Evolutionary conservation across 2,888 invertebrate species (phyloP).

Genomic region (Panorpa germanica): DNA sequence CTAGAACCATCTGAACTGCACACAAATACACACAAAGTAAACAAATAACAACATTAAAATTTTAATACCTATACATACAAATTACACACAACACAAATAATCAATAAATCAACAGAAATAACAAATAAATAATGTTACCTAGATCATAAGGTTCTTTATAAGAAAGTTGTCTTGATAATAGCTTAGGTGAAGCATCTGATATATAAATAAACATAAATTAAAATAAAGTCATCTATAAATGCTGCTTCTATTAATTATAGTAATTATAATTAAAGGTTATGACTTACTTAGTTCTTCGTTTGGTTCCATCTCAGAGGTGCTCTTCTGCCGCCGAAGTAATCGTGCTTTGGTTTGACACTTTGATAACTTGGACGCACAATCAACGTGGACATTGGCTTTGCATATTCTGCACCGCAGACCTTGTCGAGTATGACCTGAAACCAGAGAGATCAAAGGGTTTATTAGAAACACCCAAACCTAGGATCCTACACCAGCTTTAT

Average conservation of each 20-base stretch:
- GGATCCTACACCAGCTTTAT: too few relatives aligned
- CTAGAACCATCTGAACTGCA: not conserved
- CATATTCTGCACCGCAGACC: constrained; percentile 79
- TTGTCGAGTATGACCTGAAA: constrained; percentile 72
- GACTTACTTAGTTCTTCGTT: constrained; percentile 69
- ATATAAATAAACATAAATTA: too few relatives aligned
- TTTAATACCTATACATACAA: constrained; percentile 4
- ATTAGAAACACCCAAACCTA: constrained; percentile 8
- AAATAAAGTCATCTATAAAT: too few relatives aligned
- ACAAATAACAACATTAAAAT: constrained; percentile 2
- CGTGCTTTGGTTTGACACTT: constrained; percentile 75
- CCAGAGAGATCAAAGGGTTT: too few relatives aligned
- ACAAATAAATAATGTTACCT: constrained; percentile 11
- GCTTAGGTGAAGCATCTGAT: constrained; percentile 11
- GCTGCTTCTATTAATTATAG: constrained; percentile 1
- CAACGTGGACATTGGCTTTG: constrained; percentile 79
- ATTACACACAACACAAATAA: too few relatives aligned
- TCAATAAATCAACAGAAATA: too few relatives aligned
- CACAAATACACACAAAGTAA: not conserved
- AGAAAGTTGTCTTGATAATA: constrained; percentile 11
- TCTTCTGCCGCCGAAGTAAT: constrained; percentile 71
- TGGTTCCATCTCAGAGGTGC: constrained; percentile 66
- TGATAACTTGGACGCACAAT: constrained; percentile 67
- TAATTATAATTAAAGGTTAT: constrained; percentile 7
- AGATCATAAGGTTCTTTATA: constrained; percentile 11